Base-by-base conservation (phyloP, 2,113 vertebrate species). In the Epinephelus fuscoguttatus region DNA sequence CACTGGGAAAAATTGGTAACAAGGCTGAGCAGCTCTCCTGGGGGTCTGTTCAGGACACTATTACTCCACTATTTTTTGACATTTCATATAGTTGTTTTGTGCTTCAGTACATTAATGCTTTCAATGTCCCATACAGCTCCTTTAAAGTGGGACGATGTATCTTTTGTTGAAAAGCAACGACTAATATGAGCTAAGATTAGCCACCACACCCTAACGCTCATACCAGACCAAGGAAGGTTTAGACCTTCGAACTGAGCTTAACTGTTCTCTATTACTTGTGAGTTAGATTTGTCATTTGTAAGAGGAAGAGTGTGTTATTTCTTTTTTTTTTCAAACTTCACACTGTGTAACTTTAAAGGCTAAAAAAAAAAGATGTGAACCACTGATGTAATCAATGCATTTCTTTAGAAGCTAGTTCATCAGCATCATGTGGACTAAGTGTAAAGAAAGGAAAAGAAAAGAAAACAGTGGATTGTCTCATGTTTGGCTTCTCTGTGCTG, bases 401-500 rank as follows among this genome's bases (percentile, higher is more conserved):
- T 37, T 56, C 1, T 57, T 4, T 11, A 23, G 25, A 47, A 57
- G 13, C 11, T 19, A 47, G 1, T 23, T 64, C 1, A 63, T 70
- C 40, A 17, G 3, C 4, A 67, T 15, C 8, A 45, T 45, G 42
- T 45, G 11, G 42, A 12, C 11, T 45, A 45, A 45, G 42, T 45
- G 1, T 45, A 45, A 45, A 45, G 42, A 45, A 45, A 27, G n/a
- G 10, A 57, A 50, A 66, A n/a, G 6, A 57, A 50, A 66, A n/a
- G 11, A 49, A 52, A 59, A 52, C 19, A 45, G 30, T 61, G 19
- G 45, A 37, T 47, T 52, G n/a, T 63, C 60, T 73, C n/a, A 18
- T 15, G 50, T 56, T 40, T 70, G 56, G 70, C 64, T 80, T 86
- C 59, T 72, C 30, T 30, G 25, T 0, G 2, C 55, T 42, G 25